phyloP scores from a whole-genome alignment of 2,888 invertebrate genomes.

The Amaurobius ferox region DNA sequence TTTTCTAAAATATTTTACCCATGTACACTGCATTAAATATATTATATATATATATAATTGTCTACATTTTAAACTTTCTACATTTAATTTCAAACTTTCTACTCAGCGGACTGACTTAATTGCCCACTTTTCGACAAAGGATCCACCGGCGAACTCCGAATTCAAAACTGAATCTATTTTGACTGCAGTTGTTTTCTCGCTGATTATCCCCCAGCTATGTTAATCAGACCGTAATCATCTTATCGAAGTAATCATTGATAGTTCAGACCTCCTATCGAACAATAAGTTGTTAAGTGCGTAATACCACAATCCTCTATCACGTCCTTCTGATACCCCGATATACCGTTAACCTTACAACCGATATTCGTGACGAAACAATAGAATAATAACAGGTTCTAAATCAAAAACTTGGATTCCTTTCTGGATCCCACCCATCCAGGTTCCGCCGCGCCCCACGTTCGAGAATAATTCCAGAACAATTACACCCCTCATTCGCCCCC shows the following conservation, averaged over 20 bases:
- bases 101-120: no score
- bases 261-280: not conserved
- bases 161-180: no score
- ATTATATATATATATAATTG: no score
- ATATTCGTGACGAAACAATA: slow-evolving; percentile 60
- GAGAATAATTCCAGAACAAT: slow-evolving; percentile 10
- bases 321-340: slow-evolving; percentile 1
- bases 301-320: not conserved
- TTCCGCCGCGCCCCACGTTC: slow-evolving; percentile 17
- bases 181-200: no score
- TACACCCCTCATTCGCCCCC: not conserved
- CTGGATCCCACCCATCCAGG: slow-evolving; percentile 24
- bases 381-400: slow-evolving; percentile 40
- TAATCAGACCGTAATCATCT: slow-evolving; percentile 6
- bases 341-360: slow-evolving; percentile 11
- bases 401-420: slow-evolving; percentile 1
- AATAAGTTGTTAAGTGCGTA: not conserved
- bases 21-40: no score
- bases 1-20: no score
- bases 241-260: not conserved
- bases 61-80: no score
- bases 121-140: no score
- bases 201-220: not conserved
- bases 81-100: no score
- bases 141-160: no score